Percentiles rank a stretch among this genome's conserved stretches.
Evolutionary conservation across 1,140 invertebrate species (phyloP).

Genomic region (Argopecten irradians): DNA sequence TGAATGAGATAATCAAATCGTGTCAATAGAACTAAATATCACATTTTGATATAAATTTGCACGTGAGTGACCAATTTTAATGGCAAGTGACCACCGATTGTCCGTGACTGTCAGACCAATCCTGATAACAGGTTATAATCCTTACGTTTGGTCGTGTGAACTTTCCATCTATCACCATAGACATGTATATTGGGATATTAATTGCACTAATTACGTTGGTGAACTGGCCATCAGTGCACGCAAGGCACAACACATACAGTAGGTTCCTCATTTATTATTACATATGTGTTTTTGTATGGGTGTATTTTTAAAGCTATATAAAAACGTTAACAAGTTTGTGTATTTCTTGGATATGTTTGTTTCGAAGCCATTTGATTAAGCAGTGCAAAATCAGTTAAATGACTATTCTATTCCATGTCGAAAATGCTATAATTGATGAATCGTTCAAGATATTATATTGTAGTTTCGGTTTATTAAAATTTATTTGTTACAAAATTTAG

Average conservation of each 20-base stretch:
- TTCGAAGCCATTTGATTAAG: too few species aligned
- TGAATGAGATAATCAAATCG: too few species aligned
- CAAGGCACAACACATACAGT: neutral
- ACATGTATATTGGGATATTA: neutral
- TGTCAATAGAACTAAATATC: too few species aligned
- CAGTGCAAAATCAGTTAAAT: too few species aligned
- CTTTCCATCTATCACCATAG: neutral
- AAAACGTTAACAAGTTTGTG: too few species aligned
- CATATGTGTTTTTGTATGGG: neutral
- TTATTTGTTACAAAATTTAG: too few species aligned
- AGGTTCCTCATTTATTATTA: neutral
- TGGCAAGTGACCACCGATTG: neutral
- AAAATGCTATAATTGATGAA: too few species aligned
- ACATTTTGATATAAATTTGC: neutral
- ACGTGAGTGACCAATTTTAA: neutral
- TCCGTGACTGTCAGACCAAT: neutral
- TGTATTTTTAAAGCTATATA: neutral
- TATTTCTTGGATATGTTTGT: too few species aligned
- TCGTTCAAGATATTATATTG: too few species aligned
- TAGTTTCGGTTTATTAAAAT: too few species aligned
- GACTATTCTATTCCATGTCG: too few species aligned
- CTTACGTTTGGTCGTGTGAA: neutral
- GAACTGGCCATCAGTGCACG: neutral
- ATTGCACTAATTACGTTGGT: neutral
- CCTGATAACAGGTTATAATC: neutral